phyloP scores from a whole-genome alignment of 2,888 invertebrate species.

The Neoascia interrupta region DNA sequence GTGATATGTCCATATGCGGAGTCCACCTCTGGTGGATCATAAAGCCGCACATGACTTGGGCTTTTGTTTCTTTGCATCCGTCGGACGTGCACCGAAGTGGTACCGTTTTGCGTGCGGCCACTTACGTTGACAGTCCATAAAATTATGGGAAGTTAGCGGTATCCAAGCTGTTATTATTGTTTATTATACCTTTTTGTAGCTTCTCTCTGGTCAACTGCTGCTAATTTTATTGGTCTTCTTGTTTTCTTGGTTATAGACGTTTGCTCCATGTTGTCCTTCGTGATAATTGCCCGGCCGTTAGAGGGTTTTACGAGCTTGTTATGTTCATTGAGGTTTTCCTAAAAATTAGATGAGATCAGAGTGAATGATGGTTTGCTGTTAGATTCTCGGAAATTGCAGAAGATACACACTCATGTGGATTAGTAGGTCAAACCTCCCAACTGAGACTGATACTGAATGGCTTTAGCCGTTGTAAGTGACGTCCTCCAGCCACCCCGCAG shows the following conservation, averaged over 20 bases:
- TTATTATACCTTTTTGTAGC: constrained; percentile 29
- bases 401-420: no score
- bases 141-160: constrained; percentile 63
- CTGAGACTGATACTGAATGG: background rate
- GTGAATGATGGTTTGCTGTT: constrained; percentile 19
- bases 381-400: constrained; percentile 49
- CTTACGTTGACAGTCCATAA: constrained; percentile 52
- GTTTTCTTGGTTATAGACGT: background rate
- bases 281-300: constrained; percentile 24
- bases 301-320: background rate
- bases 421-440: constrained; percentile 25
- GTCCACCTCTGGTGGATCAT: constrained; percentile 3
- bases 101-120: constrained; percentile 64
- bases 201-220: constrained; percentile 31
- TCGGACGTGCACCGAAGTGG: constrained; percentile 58
- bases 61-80: constrained; percentile 16
- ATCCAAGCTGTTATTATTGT: constrained; percentile 44
- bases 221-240: constrained; percentile 46
- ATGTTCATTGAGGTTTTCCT: background rate
- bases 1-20: background rate
- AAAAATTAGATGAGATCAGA: constrained; percentile 1
- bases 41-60: no score
- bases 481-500: constrained; percentile 15
- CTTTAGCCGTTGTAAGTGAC: constrained; percentile 33
- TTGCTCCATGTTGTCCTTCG: constrained; percentile 40